A percentile compares a stretch with the other conserved stretches of the same genome.
Conservation (phyloP, 2,888 invertebrate genomes). For the Sipunculus nudus region DNA sequence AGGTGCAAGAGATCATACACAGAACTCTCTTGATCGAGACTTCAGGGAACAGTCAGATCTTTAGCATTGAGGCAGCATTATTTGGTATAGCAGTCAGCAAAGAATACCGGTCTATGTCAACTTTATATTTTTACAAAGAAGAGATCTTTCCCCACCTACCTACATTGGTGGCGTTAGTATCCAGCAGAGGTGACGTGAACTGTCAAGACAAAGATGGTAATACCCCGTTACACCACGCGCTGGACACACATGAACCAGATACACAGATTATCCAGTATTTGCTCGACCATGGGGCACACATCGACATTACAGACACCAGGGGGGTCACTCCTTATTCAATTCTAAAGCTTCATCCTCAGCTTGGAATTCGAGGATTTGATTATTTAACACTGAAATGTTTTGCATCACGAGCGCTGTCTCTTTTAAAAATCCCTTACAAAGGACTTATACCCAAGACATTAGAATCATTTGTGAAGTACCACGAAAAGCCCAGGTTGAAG, state of each 20-base stretch:
- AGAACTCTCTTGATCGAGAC: slow-evolving; percentile 67
- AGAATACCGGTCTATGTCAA: slow-evolving; percentile 16
- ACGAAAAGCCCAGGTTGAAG: slow-evolving; percentile 3
- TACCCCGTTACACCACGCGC: slow-evolving; percentile 76
- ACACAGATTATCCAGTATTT: slow-evolving; percentile 70
- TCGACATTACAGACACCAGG: slow-evolving; percentile 82
- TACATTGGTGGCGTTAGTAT: slow-evolving; percentile 78
- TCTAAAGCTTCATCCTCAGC: slow-evolving; percentile 68
- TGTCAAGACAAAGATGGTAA: slow-evolving; percentile 79
- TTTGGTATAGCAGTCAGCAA: slow-evolving; percentile 81
- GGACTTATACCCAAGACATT: slow-evolving; percentile 73
- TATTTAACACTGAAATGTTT: slow-evolving; percentile 83
- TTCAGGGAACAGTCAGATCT: slow-evolving; percentile 69
- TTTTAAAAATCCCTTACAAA: slow-evolving; percentile 74
- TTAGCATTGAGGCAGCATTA: slow-evolving; percentile 78
- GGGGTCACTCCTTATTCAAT: slow-evolving; percentile 79
- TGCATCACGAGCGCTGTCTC: slow-evolving; percentile 80
- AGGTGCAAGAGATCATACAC: slow-evolving; percentile 63
- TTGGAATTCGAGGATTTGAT: slow-evolving; percentile 71
- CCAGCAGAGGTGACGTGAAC: slow-evolving; percentile 81
- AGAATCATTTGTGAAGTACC: slow-evolving; percentile 25
- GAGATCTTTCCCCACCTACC: slow-evolving; percentile 74
- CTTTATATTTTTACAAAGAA: slow-evolving; percentile 29
- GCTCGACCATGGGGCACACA: slow-evolving; percentile 81
- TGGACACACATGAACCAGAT: slow-evolving; percentile 19